Conservation (phyloP, 2,888 invertebrate species). For the Peribatodes rhomboidaria region DNA sequence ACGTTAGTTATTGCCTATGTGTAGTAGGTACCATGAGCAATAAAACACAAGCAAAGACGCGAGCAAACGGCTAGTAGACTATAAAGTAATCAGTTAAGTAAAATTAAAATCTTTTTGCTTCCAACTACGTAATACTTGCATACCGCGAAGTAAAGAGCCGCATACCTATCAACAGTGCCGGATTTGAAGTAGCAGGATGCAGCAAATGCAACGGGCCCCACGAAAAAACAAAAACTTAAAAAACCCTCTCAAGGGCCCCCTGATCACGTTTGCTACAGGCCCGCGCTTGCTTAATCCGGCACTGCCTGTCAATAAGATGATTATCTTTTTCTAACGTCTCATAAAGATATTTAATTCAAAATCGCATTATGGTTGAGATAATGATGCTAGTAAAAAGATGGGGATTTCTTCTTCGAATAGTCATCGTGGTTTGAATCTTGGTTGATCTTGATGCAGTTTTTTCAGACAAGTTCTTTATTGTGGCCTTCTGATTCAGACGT, state of each 20-base stretch:
- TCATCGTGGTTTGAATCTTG: constrained; percentile 25
- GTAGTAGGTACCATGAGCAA: no score
- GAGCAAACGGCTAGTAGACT: no score
- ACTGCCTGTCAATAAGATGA: constrained; percentile 40
- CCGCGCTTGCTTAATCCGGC: no score
- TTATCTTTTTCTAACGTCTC: constrained; percentile 41
- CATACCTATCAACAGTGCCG: constrained; percentile 26
- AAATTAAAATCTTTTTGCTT: constrained; percentile 12
- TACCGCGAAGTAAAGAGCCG: constrained; percentile 23
- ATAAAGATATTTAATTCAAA: constrained; percentile 41
- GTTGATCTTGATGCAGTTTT: not conserved
- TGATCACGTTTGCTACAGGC: no score
- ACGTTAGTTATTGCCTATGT: no score
- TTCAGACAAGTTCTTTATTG: not conserved
- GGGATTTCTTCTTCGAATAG: constrained; percentile 28
- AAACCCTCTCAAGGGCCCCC: no score
- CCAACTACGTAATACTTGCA: constrained; percentile 6
- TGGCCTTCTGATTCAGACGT: no score
- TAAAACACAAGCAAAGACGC: no score
- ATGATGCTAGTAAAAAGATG: constrained; percentile 36
- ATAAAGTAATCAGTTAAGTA: not conserved
- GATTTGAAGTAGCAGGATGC: no score
- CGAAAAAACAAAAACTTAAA: no score
- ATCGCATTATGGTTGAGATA: constrained; percentile 41
- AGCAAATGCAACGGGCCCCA: no score